phyloP scores from a whole-genome alignment of 2,113 vertebrate species.

The Diadophis punctatus region DNA sequence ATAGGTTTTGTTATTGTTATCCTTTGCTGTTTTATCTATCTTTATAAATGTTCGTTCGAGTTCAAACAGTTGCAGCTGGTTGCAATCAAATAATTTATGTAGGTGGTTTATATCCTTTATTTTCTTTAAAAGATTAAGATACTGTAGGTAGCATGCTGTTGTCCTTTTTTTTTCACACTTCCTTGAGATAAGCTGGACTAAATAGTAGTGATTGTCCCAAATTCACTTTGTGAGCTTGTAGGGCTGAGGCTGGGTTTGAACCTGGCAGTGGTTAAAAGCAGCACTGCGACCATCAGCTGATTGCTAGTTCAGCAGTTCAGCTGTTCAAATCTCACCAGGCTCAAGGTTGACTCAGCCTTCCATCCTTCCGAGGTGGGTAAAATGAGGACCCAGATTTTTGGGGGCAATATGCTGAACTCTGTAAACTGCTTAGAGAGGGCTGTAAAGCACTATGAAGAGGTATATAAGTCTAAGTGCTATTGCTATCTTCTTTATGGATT shows the following conservation, averaged over 20 bases:
- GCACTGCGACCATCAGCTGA: no score
- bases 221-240: neutral
- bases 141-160: neutral
- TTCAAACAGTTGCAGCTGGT: neutral
- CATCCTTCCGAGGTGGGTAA: no score
- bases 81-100: neutral
- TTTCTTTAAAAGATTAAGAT: neutral
- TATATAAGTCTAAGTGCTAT: no score
- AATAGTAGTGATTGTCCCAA: neutral
- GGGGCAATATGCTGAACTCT: no score
- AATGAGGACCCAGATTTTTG: no score
- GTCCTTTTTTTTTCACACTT: neutral
- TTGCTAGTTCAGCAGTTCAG: no score
- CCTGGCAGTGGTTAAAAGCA: no score
- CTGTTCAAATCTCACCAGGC: no score
- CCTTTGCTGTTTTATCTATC: neutral
- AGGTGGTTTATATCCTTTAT: neutral
- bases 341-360: no score
- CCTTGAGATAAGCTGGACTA: neutral
- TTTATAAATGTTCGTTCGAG: neutral
- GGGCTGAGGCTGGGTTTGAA: neutral
- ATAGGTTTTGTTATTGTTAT: neutral
- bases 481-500: no score
- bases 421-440: no score
- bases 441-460: no score